A percentile compares a stretch with the other conserved stretches of the same genome.
These are phyloP conservation scores for Drosophila subpulchrella DNA, from an alignment of 1,140 invertebrate genomes.

Conservation along the genomic window DNA sequence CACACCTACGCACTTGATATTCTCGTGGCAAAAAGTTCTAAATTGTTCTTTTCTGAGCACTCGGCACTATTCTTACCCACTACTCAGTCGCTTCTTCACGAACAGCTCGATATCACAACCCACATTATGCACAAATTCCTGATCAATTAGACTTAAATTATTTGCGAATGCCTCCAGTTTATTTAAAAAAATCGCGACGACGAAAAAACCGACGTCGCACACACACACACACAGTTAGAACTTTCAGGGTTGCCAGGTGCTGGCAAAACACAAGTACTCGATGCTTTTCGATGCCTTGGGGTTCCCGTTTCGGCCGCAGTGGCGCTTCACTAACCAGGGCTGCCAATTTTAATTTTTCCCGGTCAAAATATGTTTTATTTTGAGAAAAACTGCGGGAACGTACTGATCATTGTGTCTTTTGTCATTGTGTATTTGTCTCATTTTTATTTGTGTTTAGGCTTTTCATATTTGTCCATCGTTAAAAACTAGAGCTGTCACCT, in stretches of 20 bases:
- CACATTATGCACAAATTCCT: conserved; percentile 82
- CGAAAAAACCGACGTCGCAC: conserved; percentile 58
- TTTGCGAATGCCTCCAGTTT: conserved; percentile 70
- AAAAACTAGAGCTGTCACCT: too few relatives aligned
- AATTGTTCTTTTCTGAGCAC: conserved; percentile 13
- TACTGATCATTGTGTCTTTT: too few relatives aligned
- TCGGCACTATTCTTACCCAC: conserved; percentile 67
- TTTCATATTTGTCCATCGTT: too few relatives aligned
- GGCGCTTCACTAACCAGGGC: too few relatives aligned
- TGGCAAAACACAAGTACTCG: too few relatives aligned
- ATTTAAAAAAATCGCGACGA: conserved; percentile 67
- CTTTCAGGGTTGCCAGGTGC: background rate
- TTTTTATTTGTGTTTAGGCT: too few relatives aligned
- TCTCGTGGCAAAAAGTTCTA: conserved; percentile 67
- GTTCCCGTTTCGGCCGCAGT: too few relatives aligned
- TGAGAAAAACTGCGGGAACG: too few relatives aligned
- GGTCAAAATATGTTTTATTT: too few relatives aligned
- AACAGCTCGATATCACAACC: conserved; percentile 78
- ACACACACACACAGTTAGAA: conserved; percentile 56
- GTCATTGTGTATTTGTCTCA: too few relatives aligned
- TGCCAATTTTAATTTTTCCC: too few relatives aligned
- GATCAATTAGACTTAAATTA: conserved; percentile 77
- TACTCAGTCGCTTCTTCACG: conserved; percentile 69
- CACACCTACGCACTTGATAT: conserved; percentile 47
- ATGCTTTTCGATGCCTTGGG: too few relatives aligned